Percentiles rank a stretch among this genome's conserved stretches.
These are phyloP conservation scores for Ariolimax columbianus DNA, from an alignment of 2,888 invertebrate genomes.

Conservation along the genomic window DNA sequence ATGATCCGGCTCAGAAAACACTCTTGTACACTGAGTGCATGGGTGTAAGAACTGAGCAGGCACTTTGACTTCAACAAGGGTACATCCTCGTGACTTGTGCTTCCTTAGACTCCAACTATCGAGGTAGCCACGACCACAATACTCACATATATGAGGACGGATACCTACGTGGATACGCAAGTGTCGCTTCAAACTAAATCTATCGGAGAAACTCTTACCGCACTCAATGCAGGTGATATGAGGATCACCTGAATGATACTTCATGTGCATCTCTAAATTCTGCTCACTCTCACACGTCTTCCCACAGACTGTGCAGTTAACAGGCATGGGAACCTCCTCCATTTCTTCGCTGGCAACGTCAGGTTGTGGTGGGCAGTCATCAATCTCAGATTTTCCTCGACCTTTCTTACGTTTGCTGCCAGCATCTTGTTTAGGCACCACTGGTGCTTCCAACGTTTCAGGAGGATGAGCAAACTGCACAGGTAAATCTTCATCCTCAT, in stretches of 20 bases:
- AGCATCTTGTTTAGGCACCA: background rate
- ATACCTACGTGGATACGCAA: constrained; percentile 45
- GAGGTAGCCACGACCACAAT: constrained; percentile 46
- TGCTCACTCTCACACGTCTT: constrained; percentile 30
- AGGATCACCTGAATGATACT: constrained; percentile 33
- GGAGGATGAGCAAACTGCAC: constrained; percentile 6
- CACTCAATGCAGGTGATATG: constrained; percentile 45
- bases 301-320: constrained; percentile 31
- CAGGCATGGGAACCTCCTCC: background rate
- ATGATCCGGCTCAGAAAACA: constrained; percentile 22
- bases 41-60: constrained; percentile 33
- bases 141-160: constrained; percentile 46
- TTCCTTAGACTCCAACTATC: constrained; percentile 50
- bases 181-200: constrained; percentile 50
- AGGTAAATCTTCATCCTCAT: constrained; percentile 33
- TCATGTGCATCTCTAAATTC: constrained; percentile 45
- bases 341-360: background rate
- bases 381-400: background rate
- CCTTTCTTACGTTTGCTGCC: background rate
- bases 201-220: constrained; percentile 50
- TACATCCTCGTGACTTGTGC: constrained; percentile 42
- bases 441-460: background rate
- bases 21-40: constrained; percentile 39
- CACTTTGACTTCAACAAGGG: constrained; percentile 36
- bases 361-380: background rate